Evolutionary conservation across 2,888 invertebrate genomes (phyloP).

Genomic region (Drosophila algonquin): DNA sequence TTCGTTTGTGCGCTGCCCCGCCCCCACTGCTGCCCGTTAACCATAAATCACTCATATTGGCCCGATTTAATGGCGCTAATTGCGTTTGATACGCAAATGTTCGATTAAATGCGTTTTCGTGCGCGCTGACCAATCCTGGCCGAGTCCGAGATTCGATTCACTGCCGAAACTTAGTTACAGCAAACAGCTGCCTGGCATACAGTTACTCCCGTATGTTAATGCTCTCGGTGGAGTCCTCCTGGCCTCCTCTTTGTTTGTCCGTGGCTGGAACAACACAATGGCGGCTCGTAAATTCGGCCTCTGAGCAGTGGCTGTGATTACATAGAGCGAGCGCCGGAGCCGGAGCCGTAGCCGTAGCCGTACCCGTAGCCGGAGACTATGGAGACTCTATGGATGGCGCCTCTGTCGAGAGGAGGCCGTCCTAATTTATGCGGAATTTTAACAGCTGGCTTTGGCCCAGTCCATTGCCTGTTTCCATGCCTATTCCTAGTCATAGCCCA

Average conservation of each 20-base stretch:
- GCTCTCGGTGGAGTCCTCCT: not conserved
- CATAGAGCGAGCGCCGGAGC: constrained; percentile 15
- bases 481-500: constrained; percentile 26
- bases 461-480: constrained; percentile 4
- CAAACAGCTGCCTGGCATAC: constrained; percentile 35
- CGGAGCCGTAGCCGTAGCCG: too few species aligned
- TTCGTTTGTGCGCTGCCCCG: not conserved
- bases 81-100: constrained; percentile 76
- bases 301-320: constrained; percentile 65
- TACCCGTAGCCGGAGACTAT: constrained; percentile 1
- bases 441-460: constrained; percentile 51
- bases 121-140: too few species aligned
- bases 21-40: constrained; percentile 1
- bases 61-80: constrained; percentile 72
- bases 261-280: constrained; percentile 15
- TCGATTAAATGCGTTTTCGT: constrained; percentile 39
- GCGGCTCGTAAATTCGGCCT: constrained; percentile 53
- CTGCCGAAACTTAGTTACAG: constrained; percentile 43
- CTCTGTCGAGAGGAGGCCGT: constrained; percentile 18
- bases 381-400: constrained; percentile 22
- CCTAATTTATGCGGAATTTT: constrained; percentile 74
- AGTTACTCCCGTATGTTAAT: constrained; percentile 51
- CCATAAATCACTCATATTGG: constrained; percentile 73
- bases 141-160: constrained; percentile 4
- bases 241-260: constrained; percentile 2